Conservation (phyloP, 1,140 invertebrate species). For the Pseudachorutes palmiensis region DNA sequence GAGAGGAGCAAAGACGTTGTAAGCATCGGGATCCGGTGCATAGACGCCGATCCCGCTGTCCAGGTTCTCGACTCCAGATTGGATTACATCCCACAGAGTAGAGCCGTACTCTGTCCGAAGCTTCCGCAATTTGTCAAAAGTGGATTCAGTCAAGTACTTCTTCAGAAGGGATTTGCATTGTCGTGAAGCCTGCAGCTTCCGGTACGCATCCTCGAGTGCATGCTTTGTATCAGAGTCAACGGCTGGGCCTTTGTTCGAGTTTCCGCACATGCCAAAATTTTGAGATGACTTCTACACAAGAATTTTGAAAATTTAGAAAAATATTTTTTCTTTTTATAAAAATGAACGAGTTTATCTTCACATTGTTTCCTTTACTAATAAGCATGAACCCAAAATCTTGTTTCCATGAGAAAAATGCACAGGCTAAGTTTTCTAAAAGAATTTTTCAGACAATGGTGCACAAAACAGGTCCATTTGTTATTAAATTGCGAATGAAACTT, state of each 20-base stretch:
- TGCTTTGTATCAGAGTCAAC: constrained; percentile 76
- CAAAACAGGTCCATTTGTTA: no score
- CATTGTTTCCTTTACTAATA: no score
- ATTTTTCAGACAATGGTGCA: no score
- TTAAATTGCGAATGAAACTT: no score
- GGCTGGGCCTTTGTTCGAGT: background rate
- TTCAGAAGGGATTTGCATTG: constrained; percentile 84
- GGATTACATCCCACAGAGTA: constrained; percentile 80
- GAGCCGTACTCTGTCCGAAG: constrained; percentile 86
- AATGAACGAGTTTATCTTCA: no score
- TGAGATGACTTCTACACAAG: background rate
- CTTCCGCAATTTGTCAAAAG: constrained; percentile 81
- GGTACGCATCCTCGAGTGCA: constrained; percentile 80
- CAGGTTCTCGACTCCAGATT: constrained; percentile 57
- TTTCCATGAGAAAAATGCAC: no score
- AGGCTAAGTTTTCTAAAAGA: no score
- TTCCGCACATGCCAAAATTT: background rate
- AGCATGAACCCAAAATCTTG: no score
- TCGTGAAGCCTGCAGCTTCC: constrained; percentile 68
- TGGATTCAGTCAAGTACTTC: constrained; percentile 54
- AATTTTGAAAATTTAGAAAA: background rate
- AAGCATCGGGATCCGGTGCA: constrained; percentile 70
- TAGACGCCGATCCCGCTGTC: constrained; percentile 4
- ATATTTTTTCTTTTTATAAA: no score
- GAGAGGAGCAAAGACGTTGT: constrained; percentile 78